phyloP scores from a whole-genome alignment of 2,797 vertebrate genomes.

The Streptopelia turtur region DNA sequence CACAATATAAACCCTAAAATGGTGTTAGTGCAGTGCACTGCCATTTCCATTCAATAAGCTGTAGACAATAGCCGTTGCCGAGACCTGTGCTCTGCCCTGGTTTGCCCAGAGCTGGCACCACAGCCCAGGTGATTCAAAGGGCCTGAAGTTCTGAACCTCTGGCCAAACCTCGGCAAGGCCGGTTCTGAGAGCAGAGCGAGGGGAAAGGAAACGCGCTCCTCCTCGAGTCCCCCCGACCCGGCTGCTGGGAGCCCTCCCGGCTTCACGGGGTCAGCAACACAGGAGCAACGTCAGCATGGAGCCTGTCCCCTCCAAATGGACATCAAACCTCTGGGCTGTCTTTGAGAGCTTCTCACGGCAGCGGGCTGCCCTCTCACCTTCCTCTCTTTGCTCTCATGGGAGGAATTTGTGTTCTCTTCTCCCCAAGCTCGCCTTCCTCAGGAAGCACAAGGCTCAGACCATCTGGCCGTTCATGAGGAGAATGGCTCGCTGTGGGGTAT shows the following conservation, averaged over 20 bases:
- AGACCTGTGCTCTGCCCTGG: not conserved
- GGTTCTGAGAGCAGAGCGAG: not conserved
- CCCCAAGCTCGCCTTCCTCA: not conserved
- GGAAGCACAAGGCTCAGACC: not conserved
- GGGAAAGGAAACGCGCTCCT: not conserved
- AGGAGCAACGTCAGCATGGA: not conserved
- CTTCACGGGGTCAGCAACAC: not conserved
- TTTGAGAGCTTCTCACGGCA: not conserved
- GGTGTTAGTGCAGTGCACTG: rapidly evolving
- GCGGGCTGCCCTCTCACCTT: not conserved
- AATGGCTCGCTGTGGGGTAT: not conserved
- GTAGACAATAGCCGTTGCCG: rapidly evolving
- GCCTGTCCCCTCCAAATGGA: not conserved
- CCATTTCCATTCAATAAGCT: rapidly evolving
- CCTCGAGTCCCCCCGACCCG: not conserved
- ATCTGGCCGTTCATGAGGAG: too few species aligned
- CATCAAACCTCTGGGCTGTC: not conserved
- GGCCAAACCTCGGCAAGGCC: not conserved
- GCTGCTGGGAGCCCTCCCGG: not conserved
- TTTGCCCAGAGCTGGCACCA: rapidly evolving
- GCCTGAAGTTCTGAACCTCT: not conserved
- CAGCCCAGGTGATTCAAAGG: not conserved
- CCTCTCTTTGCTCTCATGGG: rapidly evolving
- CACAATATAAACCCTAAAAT: not conserved
- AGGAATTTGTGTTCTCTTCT: not conserved